A percentile compares a stretch with the other conserved stretches of the same genome.
phyloP scores from a whole-genome alignment of 2,888 invertebrate genomes.

The Nymphalis urticae region DNA sequence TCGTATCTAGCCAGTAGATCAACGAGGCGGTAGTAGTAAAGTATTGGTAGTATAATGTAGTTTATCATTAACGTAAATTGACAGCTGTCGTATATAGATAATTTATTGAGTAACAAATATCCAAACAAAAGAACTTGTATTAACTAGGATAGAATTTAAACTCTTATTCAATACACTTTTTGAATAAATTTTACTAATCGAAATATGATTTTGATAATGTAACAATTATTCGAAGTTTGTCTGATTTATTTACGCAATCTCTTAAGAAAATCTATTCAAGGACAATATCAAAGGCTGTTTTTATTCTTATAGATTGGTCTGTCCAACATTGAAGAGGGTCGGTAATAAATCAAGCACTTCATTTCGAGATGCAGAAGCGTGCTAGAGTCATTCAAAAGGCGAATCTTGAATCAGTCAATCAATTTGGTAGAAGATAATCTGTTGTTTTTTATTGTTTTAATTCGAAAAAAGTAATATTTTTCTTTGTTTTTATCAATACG shows the following conservation, averaged over 20 bases:
- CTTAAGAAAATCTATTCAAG: conserved; percentile 25
- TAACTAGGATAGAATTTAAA: no score
- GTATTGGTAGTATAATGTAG: no score
- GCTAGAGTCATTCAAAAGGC: conserved; percentile 41
- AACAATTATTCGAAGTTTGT: not conserved
- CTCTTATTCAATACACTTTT: no score
- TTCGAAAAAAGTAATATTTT: not conserved
- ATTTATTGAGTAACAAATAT: no score
- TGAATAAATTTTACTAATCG: not conserved
- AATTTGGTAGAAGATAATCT: conserved; percentile 28
- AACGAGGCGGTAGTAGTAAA: no score
- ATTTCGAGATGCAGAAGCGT: conserved; percentile 49
- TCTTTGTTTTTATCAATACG: no score
- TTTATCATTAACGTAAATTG: no score
- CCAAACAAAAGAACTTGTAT: no score
- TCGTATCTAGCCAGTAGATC: no score
- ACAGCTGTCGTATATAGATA: no score
- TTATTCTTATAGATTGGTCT: conserved; percentile 47
- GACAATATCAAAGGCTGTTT: conserved; percentile 38
- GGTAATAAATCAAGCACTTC: conserved; percentile 52
- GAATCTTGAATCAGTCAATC: conserved; percentile 36
- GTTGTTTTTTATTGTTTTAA: not conserved
- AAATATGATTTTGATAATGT: not conserved
- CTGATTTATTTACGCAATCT: conserved; percentile 26
- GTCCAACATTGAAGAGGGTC: conserved; percentile 51